These are phyloP conservation scores for Strix aluco DNA, from an alignment of 2,113 vertebrate genomes.

Conservation along the genomic window DNA sequence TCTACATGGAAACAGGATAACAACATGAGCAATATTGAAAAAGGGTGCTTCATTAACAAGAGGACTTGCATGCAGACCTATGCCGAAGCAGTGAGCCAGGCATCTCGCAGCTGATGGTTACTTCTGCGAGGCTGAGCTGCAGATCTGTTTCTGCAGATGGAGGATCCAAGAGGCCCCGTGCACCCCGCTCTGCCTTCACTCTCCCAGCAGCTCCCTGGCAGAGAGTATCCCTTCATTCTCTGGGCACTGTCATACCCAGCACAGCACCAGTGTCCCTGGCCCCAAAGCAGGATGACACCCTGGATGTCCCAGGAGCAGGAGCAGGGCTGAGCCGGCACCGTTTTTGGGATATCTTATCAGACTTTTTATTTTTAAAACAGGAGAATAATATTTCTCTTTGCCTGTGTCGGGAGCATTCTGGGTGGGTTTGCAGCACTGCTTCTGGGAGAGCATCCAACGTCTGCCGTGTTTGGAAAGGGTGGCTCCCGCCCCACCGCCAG, in stretches of 20 bases:
- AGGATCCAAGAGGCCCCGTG: background rate
- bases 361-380: background rate
- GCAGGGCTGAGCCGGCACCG: rapidly evolving
- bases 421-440: constrained; percentile 45
- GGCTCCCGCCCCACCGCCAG: background rate
- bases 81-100: rapidly evolving
- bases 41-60: rapidly evolving
- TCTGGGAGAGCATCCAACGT: constrained; percentile 47
- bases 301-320: background rate
- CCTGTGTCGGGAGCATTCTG: background rate
- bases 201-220: background rate
- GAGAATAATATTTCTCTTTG: constrained; percentile 63
- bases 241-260: background rate
- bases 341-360: background rate
- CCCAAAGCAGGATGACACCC: background rate
- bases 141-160: background rate
- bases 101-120: background rate
- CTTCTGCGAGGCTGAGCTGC: rapidly evolving
- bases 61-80: background rate
- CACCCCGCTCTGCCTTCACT: background rate
- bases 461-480: constrained; percentile 59
- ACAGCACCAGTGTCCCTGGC: background rate
- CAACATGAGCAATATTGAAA: rapidly evolving
- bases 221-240: background rate
- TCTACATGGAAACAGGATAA: rapidly evolving